These are phyloP conservation scores for Caenorhabditis uteleia DNA, from an alignment of 2,888 invertebrate species.

Conservation along the genomic window DNA sequence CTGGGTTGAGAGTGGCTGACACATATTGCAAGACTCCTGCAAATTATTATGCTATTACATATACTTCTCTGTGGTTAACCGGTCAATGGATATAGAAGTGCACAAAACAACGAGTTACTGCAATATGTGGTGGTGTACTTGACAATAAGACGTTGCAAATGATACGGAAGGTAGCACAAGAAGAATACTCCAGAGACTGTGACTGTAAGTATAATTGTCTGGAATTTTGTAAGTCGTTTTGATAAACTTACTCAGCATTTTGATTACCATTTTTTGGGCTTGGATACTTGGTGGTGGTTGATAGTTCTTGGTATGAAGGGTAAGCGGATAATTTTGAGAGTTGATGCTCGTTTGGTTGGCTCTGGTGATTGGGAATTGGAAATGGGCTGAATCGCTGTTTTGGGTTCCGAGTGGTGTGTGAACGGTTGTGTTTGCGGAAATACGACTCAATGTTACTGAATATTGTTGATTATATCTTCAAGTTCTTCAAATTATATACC, in stretches of 20 bases:
- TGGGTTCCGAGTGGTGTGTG: slow-evolving; percentile 51
- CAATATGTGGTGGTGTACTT: slow-evolving; percentile 57
- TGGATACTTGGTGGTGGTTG: slow-evolving; percentile 61
- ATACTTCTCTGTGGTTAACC: slow-evolving; percentile 31
- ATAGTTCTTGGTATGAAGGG: slow-evolving; percentile 51
- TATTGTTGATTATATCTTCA: not conserved
- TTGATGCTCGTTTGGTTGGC: not conserved
- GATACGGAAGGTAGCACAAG: slow-evolving; percentile 68
- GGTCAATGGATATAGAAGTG: slow-evolving; percentile 64
- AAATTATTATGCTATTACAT: not conserved
- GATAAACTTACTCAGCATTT: too few relatives aligned
- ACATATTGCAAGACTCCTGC: slow-evolving; percentile 63
- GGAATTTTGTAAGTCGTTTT: too few relatives aligned
- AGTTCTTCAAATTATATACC: slow-evolving; percentile 32
- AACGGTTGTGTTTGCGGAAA: slow-evolving; percentile 48
- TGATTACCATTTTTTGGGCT: slow-evolving; percentile 67
- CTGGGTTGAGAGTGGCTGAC: slow-evolving; percentile 66
- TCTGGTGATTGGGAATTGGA: slow-evolving; percentile 15
- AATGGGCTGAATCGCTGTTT: slow-evolving; percentile 44
- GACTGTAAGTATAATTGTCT: too few relatives aligned
- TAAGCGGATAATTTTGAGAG: slow-evolving; percentile 20
- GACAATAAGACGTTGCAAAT: slow-evolving; percentile 64
- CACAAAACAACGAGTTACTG: slow-evolving; percentile 49
- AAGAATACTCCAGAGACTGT: slow-evolving; percentile 66
- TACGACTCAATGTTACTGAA: slow-evolving; percentile 41